Base-by-base conservation (phyloP, 2,888 invertebrate species). In the Teleogryllus oceanicus region DNA sequence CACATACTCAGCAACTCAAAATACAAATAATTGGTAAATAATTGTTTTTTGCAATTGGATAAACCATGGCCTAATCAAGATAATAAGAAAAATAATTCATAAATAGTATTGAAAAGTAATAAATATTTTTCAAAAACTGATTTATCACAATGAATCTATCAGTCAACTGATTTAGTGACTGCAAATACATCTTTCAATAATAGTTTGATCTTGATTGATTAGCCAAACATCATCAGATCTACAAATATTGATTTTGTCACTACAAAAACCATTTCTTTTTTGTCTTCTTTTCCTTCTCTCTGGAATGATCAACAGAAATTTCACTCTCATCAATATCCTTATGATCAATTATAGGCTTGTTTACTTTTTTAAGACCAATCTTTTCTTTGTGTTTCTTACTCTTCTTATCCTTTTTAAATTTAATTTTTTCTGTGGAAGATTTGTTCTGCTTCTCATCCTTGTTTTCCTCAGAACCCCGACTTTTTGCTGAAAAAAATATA, bases 281-380 rank as follows among this genome's bases (percentile, higher is more conserved):
- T 10, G 82, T 85, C 87, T 84, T 89, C 87, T 81, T 82, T 75
- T 77, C 79, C 76, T 82, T 82, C 77, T 77, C 79, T 77, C 80
- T 82, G 21, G 20, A 62, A 77, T 79, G 79, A 49, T 77, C 78
- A 16, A 79, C 49, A 3, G 76, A 24, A 75, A 75, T 20, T 77
- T 90, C 90, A 83, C 87, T 86, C 84, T 90, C 90, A 84, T 90
- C 90, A 76, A 90, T 87, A 84, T 90, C 92, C 86, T 91, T 92
- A 85, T 92, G 92, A 85, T 92, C 91, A 49, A 80, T 49, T 11
- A 24, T 74, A 74, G 88, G 85, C 82, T 87, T 88, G 79, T 87
- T 85, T 80, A 83, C 84, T 84, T 90, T 90, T 84, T 90, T 91
- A 80, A 84, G 83, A 79, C 85, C 85, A 80, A 85, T 86, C 79